These are phyloP conservation scores for Cherax quadricarinatus DNA, from an alignment of 1,140 invertebrate species.

Conservation along the genomic window DNA sequence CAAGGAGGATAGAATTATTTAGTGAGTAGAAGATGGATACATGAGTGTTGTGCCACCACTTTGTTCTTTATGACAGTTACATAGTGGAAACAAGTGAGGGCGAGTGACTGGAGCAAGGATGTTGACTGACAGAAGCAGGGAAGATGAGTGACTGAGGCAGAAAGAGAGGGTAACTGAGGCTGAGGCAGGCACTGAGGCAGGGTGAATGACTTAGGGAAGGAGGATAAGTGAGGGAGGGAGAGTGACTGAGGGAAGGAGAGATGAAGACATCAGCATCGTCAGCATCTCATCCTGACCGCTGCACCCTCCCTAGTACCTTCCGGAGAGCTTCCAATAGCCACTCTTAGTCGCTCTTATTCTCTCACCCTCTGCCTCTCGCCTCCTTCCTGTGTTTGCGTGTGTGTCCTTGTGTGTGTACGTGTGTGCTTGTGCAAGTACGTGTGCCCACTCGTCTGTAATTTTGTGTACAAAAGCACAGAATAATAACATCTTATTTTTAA, in stretches of 20 bases:
- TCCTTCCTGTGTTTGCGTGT: slow-evolving; percentile 10
- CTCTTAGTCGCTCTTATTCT: slow-evolving; percentile 15
- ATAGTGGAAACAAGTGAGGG: neutral
- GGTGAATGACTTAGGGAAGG: neutral
- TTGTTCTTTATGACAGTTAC: too few species aligned
- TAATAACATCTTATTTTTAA: too few species aligned
- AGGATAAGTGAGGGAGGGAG: neutral
- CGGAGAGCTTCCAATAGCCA: slow-evolving; percentile 27
- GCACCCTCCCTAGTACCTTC: slow-evolving; percentile 32
- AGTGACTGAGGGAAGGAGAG: neutral
- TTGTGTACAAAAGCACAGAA: too few species aligned
- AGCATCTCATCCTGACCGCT: neutral
- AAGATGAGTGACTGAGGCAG: neutral
- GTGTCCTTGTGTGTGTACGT: neutral
- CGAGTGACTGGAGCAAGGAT: neutral
- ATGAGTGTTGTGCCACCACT: neutral
- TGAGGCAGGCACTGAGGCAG: slow-evolving; percentile 5
- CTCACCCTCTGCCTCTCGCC: neutral
- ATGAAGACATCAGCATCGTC: slow-evolving; percentile 54
- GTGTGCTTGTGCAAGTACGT: neutral
- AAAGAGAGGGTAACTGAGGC: neutral
- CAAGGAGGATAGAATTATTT: neutral
- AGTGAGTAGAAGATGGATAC: too few species aligned
- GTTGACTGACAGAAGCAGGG: neutral
- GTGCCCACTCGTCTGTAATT: too few species aligned